Base-by-base conservation (phyloP, 2,113 vertebrate genomes). In the Atractosteus spatula region DNA sequence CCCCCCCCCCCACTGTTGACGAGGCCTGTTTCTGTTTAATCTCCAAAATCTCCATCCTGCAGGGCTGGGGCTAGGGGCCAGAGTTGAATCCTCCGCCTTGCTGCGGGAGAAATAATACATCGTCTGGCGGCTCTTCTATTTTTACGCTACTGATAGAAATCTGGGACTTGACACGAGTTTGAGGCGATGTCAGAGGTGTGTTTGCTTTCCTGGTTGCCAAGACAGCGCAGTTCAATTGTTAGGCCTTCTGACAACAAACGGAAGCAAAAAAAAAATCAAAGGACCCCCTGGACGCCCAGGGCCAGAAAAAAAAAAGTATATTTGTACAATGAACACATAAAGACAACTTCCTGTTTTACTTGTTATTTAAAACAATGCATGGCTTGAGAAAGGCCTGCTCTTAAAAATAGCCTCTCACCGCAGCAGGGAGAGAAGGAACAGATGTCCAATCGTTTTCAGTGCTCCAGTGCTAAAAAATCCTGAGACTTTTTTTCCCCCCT, bases 181-280 rank as follows among this genome's bases (percentile, higher is more conserved):
- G 57, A 43, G 74, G 55, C 12, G 47, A 62, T 63, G 63, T 70
- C 71, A 70, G 47, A 70, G 62, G 62, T 73, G 63, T 66, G 63
- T 74, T 77, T 77, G 68, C 57, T 70, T 77, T 73, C 41, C 12
- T 29, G 6, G 29, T 64, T 66, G 68, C 76, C 63, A 62, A 47
- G 44, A 66, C 45, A 77, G 70, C 68, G 13, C 17, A 45, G 44
- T 16, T 75, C 41, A 75, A 75, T 71, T 16, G 41, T 29, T 62
- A 68, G 69, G 41, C 8, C 17, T 61, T 44, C 14, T 71, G 59
- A 71, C 62, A 71, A 59, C 55, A n/a, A 63, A 54, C 54, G 67
- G 67, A 73, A 54, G 61, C 41, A 65, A 42, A 44, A 55, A 51
- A 51, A 51, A 51, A 51, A 70, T 70, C 69, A 70, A 70, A 70